Percentiles rank a stretch among this genome's conserved stretches.
These are phyloP conservation scores for Aphelinus certus DNA, from an alignment of 1,140 invertebrate genomes.

Conservation along the genomic window DNA sequence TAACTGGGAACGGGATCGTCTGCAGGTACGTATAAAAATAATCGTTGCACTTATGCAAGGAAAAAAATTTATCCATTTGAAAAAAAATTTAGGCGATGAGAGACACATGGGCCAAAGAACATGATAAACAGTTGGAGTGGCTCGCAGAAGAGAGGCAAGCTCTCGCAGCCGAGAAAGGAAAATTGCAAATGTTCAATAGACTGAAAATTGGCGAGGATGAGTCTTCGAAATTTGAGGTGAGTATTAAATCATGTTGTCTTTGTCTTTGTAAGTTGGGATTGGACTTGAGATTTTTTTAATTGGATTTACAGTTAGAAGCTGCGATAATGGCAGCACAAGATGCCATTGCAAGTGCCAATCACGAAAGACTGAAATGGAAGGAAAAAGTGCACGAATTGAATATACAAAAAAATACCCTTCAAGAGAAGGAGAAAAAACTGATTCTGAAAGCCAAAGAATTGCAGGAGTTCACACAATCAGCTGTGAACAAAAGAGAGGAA, in stretches of 20 bases:
- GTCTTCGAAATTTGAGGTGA: conserved; percentile 55
- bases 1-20: conserved; percentile 57
- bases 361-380: conserved; percentile 57
- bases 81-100: conserved; percentile 47
- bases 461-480: conserved; percentile 56
- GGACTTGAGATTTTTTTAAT: conserved; percentile 9
- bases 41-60: not conserved
- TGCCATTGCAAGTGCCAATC: conserved; percentile 47
- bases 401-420: conserved; percentile 45
- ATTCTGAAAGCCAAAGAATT: conserved; percentile 57
- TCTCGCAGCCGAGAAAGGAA: conserved; percentile 52
- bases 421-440: conserved; percentile 54
- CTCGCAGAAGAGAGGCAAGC: conserved; percentile 53
- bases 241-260: conserved; percentile 16
- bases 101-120: conserved; percentile 57
- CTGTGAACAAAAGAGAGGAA: conserved; percentile 57
- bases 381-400: conserved; percentile 54
- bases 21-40: conserved; percentile 46
- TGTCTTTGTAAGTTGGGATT: not conserved
- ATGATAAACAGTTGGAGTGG: conserved; percentile 53
- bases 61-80: too few species aligned
- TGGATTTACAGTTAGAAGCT: conserved; percentile 50
- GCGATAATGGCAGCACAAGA: conserved; percentile 57
- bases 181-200: conserved; percentile 53
- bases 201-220: conserved; percentile 52